Evolutionary conservation across 2,113 vertebrate genomes (phyloP).

Genomic region (Stegostoma tigrinum): DNA sequence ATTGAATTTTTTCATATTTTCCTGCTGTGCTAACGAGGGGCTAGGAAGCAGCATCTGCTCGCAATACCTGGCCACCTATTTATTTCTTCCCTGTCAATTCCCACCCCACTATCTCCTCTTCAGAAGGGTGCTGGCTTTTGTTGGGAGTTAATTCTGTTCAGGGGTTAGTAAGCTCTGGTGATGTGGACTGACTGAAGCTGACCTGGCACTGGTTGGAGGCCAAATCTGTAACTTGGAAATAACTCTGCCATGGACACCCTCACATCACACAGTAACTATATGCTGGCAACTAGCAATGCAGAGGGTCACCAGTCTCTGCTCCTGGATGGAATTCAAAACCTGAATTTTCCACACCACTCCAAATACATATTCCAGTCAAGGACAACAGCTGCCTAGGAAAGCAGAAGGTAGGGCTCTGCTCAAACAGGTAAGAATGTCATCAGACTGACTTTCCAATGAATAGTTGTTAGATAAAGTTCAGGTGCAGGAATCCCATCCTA

Average conservation of each 20-base stretch:
- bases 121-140: not conserved
- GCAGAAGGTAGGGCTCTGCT: too few relatives aligned
- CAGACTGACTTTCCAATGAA: not conserved
- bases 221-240: not conserved
- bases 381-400: too few relatives aligned
- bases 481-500: not conserved
- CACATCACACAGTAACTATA: not conserved
- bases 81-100: not conserved
- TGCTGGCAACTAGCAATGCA: not conserved
- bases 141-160: not conserved
- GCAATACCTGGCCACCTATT: not conserved
- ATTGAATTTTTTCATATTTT: not conserved
- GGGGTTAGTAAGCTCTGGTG: not conserved
- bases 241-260: not conserved
- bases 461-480: not conserved
- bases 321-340: too few relatives aligned
- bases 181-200: not conserved
- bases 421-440: not conserved
- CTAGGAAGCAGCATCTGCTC: not conserved
- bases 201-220: too few relatives aligned
- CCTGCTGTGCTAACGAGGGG: not conserved
- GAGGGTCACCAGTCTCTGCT: not conserved
- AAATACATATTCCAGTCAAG: not conserved
- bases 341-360: not conserved
- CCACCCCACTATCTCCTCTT: too few relatives aligned